Conservation (phyloP, 2,113 vertebrate species). For the Mastomys coucha region DNA sequence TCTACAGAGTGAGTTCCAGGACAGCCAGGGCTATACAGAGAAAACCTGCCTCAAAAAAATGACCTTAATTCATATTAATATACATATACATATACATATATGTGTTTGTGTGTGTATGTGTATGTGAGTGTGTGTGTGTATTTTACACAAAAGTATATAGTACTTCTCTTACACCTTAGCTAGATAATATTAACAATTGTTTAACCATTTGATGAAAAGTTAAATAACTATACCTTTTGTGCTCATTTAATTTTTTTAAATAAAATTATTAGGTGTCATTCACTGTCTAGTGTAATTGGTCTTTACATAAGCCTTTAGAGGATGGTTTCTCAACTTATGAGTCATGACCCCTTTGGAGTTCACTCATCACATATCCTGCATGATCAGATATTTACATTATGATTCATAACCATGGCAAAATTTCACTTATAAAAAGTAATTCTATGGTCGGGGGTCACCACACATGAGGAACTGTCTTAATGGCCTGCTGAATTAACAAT, state of each 20-base stretch:
- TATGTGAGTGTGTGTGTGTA: too few species aligned
- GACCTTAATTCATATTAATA: not conserved
- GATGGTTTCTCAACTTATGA: not conserved
- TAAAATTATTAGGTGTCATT: not conserved
- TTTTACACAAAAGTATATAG: not conserved
- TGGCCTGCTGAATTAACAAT: not conserved
- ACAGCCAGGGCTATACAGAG: too few species aligned
- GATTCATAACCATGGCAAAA: not conserved
- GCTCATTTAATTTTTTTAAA: not conserved
- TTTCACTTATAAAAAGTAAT: not conserved
- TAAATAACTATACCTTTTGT: not conserved
- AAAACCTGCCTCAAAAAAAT: not conserved
- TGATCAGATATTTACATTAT: not conserved
- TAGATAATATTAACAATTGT: not conserved
- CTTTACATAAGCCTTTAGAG: not conserved
- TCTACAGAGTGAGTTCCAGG: too few species aligned
- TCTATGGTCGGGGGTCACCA: not conserved
- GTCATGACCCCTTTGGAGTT: not conserved
- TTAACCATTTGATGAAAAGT: slow-evolving; percentile 16
- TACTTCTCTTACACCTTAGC: slow-evolving; percentile 6
- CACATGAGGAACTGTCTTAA: not conserved
- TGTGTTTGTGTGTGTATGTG: too few species aligned
- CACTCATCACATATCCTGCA: not conserved
- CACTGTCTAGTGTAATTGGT: not conserved
- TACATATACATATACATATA: too few species aligned